These are phyloP conservation scores for Plecotus auritus DNA, from an alignment of 2,113 vertebrate species.

Conservation along the genomic window DNA sequence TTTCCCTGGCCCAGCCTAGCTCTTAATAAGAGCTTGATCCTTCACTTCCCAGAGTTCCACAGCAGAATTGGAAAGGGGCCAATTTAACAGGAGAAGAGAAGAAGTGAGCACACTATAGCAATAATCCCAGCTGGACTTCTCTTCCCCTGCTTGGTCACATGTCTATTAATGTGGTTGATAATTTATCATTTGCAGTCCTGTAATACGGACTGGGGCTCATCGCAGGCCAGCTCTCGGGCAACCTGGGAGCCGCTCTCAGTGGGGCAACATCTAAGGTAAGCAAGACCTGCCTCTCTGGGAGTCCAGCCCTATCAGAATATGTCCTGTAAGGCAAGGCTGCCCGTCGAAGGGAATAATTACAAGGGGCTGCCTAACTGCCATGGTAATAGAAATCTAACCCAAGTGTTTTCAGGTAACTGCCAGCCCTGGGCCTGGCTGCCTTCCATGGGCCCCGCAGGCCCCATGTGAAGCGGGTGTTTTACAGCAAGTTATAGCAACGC, in stretches of 20 bases:
- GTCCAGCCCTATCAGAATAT: constrained; percentile 46
- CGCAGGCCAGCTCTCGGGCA: not conserved
- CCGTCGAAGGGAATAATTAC: not conserved
- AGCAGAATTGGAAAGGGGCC: not conserved
- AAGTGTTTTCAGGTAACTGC: constrained; percentile 51
- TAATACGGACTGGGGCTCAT: constrained; percentile 66
- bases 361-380: not conserved
- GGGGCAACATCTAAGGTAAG: constrained; percentile 58
- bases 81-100: constrained; percentile 47
- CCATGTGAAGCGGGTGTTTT: not conserved
- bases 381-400: constrained; percentile 52
- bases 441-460: constrained; percentile 2
- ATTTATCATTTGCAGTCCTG: constrained; percentile 62
- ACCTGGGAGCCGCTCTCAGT: constrained; percentile 25
- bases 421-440: constrained; percentile 43
- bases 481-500: constrained; percentile 34
- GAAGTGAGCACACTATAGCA: not conserved
- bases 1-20: not conserved
- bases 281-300: constrained; percentile 34
- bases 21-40: not conserved
- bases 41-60: not conserved
- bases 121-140: not conserved
- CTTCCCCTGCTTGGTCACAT: constrained; percentile 35
- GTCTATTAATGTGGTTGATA: constrained; percentile 16
- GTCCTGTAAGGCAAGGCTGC: constrained; percentile 33